Conservation (phyloP, 53 echinoderm and acorn worm species). For the Crossaster papposus region DNA sequence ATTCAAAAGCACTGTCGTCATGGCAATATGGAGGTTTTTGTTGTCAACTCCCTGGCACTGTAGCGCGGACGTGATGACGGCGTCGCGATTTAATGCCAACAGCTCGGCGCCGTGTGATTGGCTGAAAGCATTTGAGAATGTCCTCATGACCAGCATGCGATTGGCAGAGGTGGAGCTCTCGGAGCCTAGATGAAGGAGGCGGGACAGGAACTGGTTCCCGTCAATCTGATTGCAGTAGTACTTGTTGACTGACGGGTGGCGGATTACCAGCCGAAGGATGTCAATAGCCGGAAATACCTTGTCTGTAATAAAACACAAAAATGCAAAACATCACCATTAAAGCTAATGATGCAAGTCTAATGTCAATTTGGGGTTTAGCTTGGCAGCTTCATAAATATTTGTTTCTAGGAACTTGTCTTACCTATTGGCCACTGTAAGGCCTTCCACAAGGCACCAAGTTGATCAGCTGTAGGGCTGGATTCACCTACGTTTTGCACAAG, state of each 20-base stretch:
- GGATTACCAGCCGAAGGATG: conserved; percentile 81
- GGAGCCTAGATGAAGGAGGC: conserved; percentile 58
- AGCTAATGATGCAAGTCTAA: no score
- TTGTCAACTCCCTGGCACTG: conserved; percentile 62
- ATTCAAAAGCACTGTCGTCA: conserved; percentile 79
- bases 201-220: conserved; percentile 73
- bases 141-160: conserved; percentile 86
- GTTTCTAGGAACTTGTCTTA: conserved; percentile 30
- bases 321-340: background rate
- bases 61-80: conserved; percentile 52
- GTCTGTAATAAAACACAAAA: conserved; percentile 55
- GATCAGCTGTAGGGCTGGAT: conserved; percentile 67
- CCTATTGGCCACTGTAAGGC: conserved; percentile 84
- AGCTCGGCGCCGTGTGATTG: conserved; percentile 66
- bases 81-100: conserved; percentile 56
- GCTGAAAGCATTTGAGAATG: conserved; percentile 81
- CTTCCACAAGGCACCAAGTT: conserved; percentile 70
- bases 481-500: conserved; percentile 60
- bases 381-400: background rate
- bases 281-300: conserved; percentile 88
- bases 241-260: conserved; percentile 81
- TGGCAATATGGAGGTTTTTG: conserved; percentile 80
- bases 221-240: conserved; percentile 83
- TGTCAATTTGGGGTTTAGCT: no score
- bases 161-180: conserved; percentile 68